Conservation (phyloP, 2,888 invertebrate genomes). For the Busseola fusca region DNA sequence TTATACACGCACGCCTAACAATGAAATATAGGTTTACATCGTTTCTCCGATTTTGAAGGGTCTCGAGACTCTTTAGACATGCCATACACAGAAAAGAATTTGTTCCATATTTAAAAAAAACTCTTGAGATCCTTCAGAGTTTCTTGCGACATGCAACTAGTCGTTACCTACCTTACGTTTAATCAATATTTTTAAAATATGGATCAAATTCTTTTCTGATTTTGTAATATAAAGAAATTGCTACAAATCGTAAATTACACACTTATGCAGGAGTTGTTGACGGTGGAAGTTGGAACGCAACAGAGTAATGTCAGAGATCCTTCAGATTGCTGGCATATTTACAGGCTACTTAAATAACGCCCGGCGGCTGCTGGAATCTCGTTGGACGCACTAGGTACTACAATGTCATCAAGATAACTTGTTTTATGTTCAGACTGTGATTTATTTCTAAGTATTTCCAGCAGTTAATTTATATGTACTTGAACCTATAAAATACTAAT, state of each 20-base stretch:
- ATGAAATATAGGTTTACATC: constrained; percentile 70
- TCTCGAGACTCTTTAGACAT: constrained; percentile 29
- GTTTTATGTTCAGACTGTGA: constrained; percentile 20
- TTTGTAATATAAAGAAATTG: constrained; percentile 23
- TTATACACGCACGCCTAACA: constrained; percentile 85
- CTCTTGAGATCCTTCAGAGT: background rate
- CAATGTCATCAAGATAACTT: constrained; percentile 45
- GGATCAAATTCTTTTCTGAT: constrained; percentile 18
- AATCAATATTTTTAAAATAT: constrained; percentile 29
- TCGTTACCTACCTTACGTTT: background rate
- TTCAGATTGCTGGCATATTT: constrained; percentile 51
- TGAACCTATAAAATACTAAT: constrained; percentile 19
- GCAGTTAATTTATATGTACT: constrained; percentile 10
- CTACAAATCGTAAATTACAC: constrained; percentile 42
- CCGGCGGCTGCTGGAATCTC: constrained; percentile 53
- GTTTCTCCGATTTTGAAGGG: constrained; percentile 60
- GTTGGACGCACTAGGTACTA: constrained; percentile 27
- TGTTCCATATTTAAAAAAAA: background rate
- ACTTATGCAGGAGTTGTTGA: constrained; percentile 32
- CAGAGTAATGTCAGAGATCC: constrained; percentile 50
- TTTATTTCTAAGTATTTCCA: constrained; percentile 40
- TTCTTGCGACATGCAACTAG: constrained; percentile 18
- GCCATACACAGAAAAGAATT: background rate
- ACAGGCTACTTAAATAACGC: constrained; percentile 51
- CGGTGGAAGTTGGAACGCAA: constrained; percentile 34